A percentile compares a stretch with the other conserved stretches of the same genome.
Evolutionary conservation across 2,888 invertebrate species (phyloP).

Genomic region (Camponotus fellah): DNA sequence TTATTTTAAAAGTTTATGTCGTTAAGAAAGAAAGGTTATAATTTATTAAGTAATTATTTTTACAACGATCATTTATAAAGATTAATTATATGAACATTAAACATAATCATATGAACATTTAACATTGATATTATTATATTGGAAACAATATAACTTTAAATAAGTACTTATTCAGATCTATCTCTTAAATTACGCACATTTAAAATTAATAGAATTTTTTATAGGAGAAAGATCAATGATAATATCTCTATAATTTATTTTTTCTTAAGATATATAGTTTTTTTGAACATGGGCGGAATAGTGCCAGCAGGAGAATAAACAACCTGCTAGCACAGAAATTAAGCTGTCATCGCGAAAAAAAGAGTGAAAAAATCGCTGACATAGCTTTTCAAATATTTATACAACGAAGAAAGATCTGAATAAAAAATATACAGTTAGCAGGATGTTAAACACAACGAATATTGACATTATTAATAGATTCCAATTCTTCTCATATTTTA

Average conservation of each 20-base stretch:
- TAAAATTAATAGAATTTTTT: slow-evolving; percentile 6
- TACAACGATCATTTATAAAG: not conserved
- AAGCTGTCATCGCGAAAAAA: not conserved
- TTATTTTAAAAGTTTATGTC: not conserved
- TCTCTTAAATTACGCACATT: not conserved
- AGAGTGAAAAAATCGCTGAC: not conserved
- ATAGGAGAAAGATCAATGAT: not conserved
- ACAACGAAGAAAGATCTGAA: not conserved
- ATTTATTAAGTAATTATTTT: not conserved
- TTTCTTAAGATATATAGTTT: not conserved
- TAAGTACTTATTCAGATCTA: not conserved
- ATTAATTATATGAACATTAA: not conserved
- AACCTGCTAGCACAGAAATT: slow-evolving; percentile 5
- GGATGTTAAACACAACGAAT: not conserved
- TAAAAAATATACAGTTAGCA: slow-evolving; percentile 8
- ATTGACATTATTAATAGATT: not conserved
- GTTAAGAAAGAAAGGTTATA: not conserved
- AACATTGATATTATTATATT: not conserved
- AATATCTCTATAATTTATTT: slow-evolving; percentile 1
- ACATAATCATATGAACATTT: not conserved
- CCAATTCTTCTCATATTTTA: not conserved
- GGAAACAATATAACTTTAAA: not conserved
- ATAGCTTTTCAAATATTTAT: slow-evolving; percentile 16
- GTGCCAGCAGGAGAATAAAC: slow-evolving; percentile 1
- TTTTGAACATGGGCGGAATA: not conserved